Conservation (phyloP, 2,797 vertebrate genomes). For the Centroberyx gerrardi region DNA sequence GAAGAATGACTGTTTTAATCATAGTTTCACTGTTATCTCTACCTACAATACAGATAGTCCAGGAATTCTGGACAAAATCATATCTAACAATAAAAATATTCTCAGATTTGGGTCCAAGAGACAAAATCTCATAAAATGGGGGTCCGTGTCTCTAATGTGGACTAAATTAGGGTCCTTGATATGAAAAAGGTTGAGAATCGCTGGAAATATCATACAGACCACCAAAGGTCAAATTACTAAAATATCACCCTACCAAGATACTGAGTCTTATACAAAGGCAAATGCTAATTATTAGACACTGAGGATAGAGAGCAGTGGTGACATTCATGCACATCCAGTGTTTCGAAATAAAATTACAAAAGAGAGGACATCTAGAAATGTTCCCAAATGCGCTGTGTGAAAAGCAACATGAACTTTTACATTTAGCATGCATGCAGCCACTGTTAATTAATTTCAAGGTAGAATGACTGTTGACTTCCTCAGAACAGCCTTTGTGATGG, state of each 20-base stretch:
- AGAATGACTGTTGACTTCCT: slow-evolving; percentile 9
- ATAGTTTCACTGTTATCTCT: too few species aligned
- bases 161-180: too few species aligned
- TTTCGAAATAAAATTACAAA: slow-evolving; percentile 21
- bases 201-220: slow-evolving; percentile 10
- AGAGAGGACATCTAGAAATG: slow-evolving; percentile 19
- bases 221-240: background rate
- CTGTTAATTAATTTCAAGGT: slow-evolving; percentile 6
- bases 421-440: slow-evolving; percentile 1
- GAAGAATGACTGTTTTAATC: too few species aligned
- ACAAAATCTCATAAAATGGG: too few species aligned
- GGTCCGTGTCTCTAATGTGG: too few species aligned
- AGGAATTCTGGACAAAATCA: too few species aligned
- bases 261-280: background rate
- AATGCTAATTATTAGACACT: background rate
- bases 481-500: background rate
- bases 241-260: too few species aligned
- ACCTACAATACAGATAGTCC: too few species aligned
- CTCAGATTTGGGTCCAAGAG: too few species aligned
- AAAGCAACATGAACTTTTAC: slow-evolving; percentile 23
- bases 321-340: background rate
- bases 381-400: slow-evolving; percentile 8
- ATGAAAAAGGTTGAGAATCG: too few species aligned
- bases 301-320: background rate
- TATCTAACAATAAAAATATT: too few species aligned